phyloP scores from a whole-genome alignment of 2,888 invertebrate genomes.

The Halocaridina rubra region DNA sequence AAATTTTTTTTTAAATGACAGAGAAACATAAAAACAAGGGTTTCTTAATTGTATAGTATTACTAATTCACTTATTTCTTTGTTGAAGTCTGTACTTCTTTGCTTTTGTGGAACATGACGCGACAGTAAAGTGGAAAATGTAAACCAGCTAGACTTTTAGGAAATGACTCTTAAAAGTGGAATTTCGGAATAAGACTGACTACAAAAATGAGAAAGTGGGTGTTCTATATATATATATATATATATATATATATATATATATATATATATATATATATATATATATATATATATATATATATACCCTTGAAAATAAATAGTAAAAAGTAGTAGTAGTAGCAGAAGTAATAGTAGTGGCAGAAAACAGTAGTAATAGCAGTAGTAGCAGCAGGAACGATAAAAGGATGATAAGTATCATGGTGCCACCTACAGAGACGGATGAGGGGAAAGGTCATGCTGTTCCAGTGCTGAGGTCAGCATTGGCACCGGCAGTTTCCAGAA shows the following conservation, averaged over 20 bases:
- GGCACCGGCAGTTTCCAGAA: background rate
- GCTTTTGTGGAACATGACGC: too few relatives aligned
- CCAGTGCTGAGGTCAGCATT: background rate
- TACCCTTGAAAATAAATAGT: background rate
- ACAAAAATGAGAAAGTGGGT: too few relatives aligned
- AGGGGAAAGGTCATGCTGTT: background rate
- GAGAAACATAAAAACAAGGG: too few relatives aligned
- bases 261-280: background rate
- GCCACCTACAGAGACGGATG: background rate
- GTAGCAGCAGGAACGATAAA: background rate
- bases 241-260: background rate
- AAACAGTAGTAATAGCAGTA: background rate
- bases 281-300: background rate
- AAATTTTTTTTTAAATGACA: too few relatives aligned
- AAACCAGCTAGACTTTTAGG: too few relatives aligned
- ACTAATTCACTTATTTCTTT: too few relatives aligned
- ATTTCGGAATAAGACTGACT: too few relatives aligned
- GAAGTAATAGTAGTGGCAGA: background rate
- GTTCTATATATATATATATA: background rate
- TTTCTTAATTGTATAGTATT: too few relatives aligned
- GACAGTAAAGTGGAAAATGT: too few relatives aligned
- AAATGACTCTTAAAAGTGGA: too few relatives aligned
- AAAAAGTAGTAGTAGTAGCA: background rate
- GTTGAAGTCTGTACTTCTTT: too few relatives aligned
- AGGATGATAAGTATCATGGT: background rate